A percentile compares a stretch with the other conserved stretches of the same genome.
These are phyloP conservation scores for Rallus limicola DNA, from an alignment of 2,113 vertebrate species.

Conservation along the genomic window DNA sequence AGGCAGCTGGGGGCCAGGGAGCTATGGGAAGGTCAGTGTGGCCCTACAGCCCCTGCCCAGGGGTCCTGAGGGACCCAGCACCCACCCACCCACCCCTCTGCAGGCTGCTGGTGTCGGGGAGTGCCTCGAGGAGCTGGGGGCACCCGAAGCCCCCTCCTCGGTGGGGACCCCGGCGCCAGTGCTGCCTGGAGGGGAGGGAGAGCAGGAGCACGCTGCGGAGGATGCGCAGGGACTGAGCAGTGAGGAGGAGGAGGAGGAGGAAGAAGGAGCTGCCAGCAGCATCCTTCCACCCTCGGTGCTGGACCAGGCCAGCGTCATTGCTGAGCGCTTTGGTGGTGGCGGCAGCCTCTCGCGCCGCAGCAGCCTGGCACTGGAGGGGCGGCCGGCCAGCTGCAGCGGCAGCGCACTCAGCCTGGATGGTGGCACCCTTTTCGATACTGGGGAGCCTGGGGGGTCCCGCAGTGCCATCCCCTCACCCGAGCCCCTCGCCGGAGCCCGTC, in stretches of 20 bases:
- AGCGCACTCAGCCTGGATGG: slow-evolving; percentile 80
- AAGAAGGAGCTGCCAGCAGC: slow-evolving; percentile 32
- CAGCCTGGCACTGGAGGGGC: slow-evolving; percentile 82
- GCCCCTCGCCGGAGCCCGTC: not conserved
- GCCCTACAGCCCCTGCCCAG: rapidly evolving
- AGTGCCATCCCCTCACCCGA: not conserved
- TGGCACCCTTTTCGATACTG: not conserved
- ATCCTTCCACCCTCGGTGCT: slow-evolving; percentile 86
- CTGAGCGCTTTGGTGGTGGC: slow-evolving; percentile 76
- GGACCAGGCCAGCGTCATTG: slow-evolving; percentile 86
- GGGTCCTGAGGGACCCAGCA: not conserved
- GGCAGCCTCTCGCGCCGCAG: slow-evolving; percentile 79
- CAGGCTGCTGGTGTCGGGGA: slow-evolving; percentile 2
- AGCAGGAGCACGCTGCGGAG: slow-evolving; percentile 55
- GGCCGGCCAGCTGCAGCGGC: slow-evolving; percentile 72
- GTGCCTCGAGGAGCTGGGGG: not conserved
- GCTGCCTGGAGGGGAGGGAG: not conserved
- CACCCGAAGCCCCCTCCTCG: not conserved
- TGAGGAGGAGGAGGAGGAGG: slow-evolving; percentile 80
- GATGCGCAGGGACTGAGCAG: slow-evolving; percentile 82
- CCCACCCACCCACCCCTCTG: not conserved
- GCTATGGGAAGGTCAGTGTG: slow-evolving; percentile 75
- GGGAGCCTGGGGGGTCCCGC: not conserved
- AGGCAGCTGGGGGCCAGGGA: slow-evolving; percentile 48
- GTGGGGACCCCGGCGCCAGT: not conserved